Evolutionary conservation across 2,888 invertebrate genomes (phyloP), one percentile per base, ranked within the genome.

Genomic region (Panzeria rudis): DNA sequence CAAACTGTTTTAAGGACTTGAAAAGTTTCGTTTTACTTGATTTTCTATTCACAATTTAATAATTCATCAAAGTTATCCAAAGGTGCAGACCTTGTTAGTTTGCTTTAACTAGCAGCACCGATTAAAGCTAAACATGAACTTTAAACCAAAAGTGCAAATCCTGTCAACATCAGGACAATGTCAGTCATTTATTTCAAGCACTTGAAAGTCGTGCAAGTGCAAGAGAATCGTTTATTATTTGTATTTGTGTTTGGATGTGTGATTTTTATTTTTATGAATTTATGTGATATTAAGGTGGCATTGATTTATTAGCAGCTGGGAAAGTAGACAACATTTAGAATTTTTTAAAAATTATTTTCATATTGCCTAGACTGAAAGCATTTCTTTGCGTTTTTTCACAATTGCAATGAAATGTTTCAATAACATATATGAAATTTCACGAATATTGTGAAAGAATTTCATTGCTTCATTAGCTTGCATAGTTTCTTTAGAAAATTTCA

Each of bases 111-210:
- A 41, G 35, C 38, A 56, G 52, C 47, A 66, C n/a, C 66, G 47
- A 73, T 73, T 66, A 73, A 50, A 61, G 73, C 13, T 29, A 83
- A 64, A 77, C 64, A 71, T 83, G 76, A 83, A 77, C 82, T 83
- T 72, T 71, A 66, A 73, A 73, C 38, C 13, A 25, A 84, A 84
- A 72, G 76, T 81, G 77, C 52, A 69, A 72, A 80, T 66, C 54
- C 62, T 59, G 61, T 76, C 72, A 80, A 84, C 84, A 73, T 66
- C 80, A 68, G 56, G 50, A 71, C 69, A 80, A 81, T 84, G 76
- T 68, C 84, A 84, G 61, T 81, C 76, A 84, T 84, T 84, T 72
- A 72, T 76, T 29, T 56, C 47, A 64, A 35, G 71, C 80, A 71
- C 76, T 66, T 80, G 17, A 62, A 59, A 68, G 35, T 69, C 56